Evolutionary conservation across 2,797 vertebrate genomes (phyloP).

Genomic region (Bradypodion pumilum): DNA sequence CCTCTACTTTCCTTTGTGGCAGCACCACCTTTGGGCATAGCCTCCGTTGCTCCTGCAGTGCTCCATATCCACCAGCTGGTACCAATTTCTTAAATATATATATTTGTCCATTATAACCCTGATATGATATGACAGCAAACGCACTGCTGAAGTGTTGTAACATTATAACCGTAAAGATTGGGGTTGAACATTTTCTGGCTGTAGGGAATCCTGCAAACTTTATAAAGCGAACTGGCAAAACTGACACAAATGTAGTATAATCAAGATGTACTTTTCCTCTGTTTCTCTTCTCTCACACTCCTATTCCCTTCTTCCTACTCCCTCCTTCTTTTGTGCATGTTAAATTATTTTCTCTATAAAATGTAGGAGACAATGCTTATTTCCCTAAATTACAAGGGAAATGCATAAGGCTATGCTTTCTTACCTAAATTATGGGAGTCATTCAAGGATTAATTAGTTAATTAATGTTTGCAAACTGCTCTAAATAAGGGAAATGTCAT

Average conservation of each 20-base stretch:
- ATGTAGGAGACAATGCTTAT: slow-evolving; percentile 38
- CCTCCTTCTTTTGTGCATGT: slow-evolving; percentile 26
- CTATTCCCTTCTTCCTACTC: neutral
- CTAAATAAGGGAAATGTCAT: slow-evolving; percentile 61
- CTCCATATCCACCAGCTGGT: too few relatives aligned
- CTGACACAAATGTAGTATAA: slow-evolving; percentile 14
- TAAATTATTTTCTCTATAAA: slow-evolving; percentile 51
- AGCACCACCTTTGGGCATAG: too few relatives aligned
- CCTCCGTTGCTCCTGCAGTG: too few relatives aligned
- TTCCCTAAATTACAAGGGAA: slow-evolving; percentile 40
- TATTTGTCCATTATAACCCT: too few relatives aligned
- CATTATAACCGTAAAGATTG: too few relatives aligned
- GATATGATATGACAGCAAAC: too few relatives aligned
- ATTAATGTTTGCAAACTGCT: slow-evolving; percentile 65
- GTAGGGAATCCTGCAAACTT: too few relatives aligned
- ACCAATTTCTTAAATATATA: too few relatives aligned
- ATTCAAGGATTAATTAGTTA: slow-evolving; percentile 67
- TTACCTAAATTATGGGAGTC: slow-evolving; percentile 58
- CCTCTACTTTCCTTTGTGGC: too few relatives aligned
- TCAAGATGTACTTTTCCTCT: accelerated
- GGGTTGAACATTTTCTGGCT: too few relatives aligned
- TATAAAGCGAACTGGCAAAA: too few relatives aligned
- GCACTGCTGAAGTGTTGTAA: too few relatives aligned
- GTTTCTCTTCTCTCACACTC: neutral
- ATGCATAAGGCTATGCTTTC: slow-evolving; percentile 29